Evolutionary conservation across 2,797 vertebrate genomes (phyloP).

Genomic region (Ctenosaura bakeri): DNA sequence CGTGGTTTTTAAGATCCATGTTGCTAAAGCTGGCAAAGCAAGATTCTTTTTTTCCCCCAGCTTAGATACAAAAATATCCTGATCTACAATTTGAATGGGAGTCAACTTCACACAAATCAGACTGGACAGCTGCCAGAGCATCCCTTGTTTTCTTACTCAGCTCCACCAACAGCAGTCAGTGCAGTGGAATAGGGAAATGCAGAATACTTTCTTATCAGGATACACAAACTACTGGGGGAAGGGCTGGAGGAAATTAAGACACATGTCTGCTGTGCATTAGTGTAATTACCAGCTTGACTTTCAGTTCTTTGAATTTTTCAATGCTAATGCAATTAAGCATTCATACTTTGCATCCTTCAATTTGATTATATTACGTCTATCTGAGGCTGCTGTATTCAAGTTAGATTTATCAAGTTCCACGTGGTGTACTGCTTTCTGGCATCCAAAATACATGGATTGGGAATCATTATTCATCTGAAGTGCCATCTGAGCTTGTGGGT

Average conservation of each 20-base stretch:
- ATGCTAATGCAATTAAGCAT: not conserved
- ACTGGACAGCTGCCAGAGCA: not conserved
- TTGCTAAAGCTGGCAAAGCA: constrained; percentile 8
- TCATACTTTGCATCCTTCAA: not conserved
- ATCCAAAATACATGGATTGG: not conserved
- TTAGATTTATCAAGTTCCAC: constrained; percentile 1
- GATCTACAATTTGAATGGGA: constrained; percentile 2
- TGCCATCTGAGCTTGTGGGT: not conserved
- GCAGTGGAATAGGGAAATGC: not conserved
- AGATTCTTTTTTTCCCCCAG: not conserved
- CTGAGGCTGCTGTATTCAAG: not conserved
- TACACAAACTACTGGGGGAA: not conserved
- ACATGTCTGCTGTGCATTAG: not conserved
- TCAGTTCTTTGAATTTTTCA: not conserved
- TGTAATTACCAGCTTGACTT: not conserved
- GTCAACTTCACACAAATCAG: not conserved
- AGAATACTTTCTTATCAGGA: not conserved
- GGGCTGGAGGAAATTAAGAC: not conserved
- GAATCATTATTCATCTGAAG: not conserved
- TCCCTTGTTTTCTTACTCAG: too few relatives aligned
- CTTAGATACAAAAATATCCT: not conserved
- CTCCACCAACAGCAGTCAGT: not conserved
- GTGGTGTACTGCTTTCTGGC: not conserved
- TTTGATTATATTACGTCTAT: not conserved
- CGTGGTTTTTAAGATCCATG: not conserved